phyloP scores from a whole-genome alignment of 2,888 invertebrate genomes.

The Troides oblongomaculatus region DNA sequence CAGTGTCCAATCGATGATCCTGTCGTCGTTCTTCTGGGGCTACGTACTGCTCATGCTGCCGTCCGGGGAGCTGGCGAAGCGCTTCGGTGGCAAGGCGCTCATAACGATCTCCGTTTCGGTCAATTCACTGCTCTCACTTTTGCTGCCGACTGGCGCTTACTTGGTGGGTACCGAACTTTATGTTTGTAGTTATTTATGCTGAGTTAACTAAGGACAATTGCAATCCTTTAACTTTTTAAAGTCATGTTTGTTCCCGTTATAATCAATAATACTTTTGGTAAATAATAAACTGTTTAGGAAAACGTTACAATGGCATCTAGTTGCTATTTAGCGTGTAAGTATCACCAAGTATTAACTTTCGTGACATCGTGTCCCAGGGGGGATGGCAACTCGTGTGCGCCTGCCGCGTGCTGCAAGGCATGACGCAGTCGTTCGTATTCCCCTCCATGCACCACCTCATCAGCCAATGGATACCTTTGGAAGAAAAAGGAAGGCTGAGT shows the following conservation, averaged over 20 bases:
- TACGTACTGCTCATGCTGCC: slow-evolving; percentile 81
- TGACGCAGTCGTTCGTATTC: slow-evolving; percentile 82
- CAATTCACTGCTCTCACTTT: slow-evolving; percentile 79
- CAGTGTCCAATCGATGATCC: slow-evolving; percentile 68
- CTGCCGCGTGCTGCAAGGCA: slow-evolving; percentile 83
- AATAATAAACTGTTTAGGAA: no score
- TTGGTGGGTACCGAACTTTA: slow-evolving; percentile 36
- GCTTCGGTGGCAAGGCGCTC: slow-evolving; percentile 84
- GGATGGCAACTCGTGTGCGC: slow-evolving; percentile 80
- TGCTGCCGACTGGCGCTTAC: slow-evolving; percentile 82
- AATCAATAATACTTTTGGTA: no score
- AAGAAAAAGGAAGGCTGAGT: slow-evolving; percentile 81
- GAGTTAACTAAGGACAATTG: no score
- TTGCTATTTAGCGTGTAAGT: no score
- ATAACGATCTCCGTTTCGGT: slow-evolving; percentile 70
- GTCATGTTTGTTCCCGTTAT: no score
- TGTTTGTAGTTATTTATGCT: no score
- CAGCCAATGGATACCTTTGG: slow-evolving; percentile 83
- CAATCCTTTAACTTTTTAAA: no score
- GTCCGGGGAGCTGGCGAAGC: slow-evolving; percentile 83
- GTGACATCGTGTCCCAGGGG: slow-evolving; percentile 42
- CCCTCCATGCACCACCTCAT: slow-evolving; percentile 83
- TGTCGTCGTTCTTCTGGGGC: slow-evolving; percentile 86
- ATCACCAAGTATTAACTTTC: not conserved
- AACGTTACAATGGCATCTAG: no score